phyloP scores from a whole-genome alignment of 2,888 invertebrate genomes.

The Tachina lurida region DNA sequence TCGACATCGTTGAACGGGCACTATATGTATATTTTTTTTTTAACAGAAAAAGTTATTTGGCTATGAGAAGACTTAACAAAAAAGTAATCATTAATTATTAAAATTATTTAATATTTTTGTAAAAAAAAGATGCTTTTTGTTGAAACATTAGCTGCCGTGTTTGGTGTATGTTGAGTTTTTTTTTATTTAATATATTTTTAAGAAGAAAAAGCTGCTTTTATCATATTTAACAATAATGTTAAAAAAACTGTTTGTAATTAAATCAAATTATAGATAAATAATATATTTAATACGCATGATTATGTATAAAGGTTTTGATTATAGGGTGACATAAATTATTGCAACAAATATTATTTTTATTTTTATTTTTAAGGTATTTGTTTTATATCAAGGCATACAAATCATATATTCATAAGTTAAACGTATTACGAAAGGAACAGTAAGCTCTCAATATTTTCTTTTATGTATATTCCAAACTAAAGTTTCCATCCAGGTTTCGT shows the following conservation, averaged over 20 bases:
- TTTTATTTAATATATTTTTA: conserved; percentile 24
- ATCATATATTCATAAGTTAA: not conserved
- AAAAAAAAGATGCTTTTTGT: conserved; percentile 61
- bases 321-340: conserved; percentile 68
- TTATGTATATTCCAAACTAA: not conserved
- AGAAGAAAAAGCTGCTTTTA: conserved; percentile 54
- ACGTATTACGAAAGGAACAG: not conserved
- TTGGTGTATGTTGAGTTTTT: conserved; percentile 55
- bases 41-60: conserved; percentile 74
- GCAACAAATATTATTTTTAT: conserved; percentile 60
- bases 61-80: conserved; percentile 77
- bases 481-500: not conserved
- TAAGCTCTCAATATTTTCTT: not conserved
- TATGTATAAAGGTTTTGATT: conserved; percentile 69
- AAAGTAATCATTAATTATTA: conserved; percentile 76
- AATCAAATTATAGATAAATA: conserved; percentile 44
- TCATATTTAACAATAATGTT: conserved; percentile 51
- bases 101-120: conserved; percentile 41
- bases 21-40: conserved; percentile 63
- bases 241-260: conserved; percentile 32
- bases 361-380: conserved; percentile 4
- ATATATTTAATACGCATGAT: conserved; percentile 58
- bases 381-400: conserved; percentile 9
- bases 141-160: conserved; percentile 66
- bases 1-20: too few relatives aligned